These are phyloP conservation scores for Copsychus sechellarum DNA, from an alignment of 2,113 vertebrate genomes.

Conservation along the genomic window DNA sequence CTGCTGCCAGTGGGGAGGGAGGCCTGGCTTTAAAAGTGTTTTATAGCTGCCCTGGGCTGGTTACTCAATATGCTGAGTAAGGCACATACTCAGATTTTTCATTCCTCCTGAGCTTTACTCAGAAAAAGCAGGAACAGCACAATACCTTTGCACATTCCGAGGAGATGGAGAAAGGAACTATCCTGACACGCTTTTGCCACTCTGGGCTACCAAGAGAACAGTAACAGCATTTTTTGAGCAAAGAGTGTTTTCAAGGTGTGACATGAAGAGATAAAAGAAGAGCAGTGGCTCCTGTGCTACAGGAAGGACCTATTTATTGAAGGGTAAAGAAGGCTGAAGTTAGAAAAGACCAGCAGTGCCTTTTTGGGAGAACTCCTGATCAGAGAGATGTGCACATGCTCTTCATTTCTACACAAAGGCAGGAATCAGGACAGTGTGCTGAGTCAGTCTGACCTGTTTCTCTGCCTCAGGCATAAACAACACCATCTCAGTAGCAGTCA, in stretches of 20 bases:
- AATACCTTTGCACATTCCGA: neutral
- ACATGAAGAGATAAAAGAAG: neutral
- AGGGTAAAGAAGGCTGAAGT: neutral
- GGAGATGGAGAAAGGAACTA: neutral
- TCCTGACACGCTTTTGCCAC: neutral
- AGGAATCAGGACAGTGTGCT: neutral
- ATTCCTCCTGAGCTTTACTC: constrained; percentile 15
- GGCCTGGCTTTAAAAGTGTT: neutral
- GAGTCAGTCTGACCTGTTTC: neutral
- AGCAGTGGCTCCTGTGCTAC: neutral
- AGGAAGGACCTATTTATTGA: neutral
- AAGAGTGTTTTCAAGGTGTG: neutral
- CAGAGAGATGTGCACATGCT: neutral
- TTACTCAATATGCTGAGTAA: constrained; percentile 47
- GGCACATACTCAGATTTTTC: constrained; percentile 4
- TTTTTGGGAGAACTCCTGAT: neutral
- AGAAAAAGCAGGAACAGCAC: neutral
- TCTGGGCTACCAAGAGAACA: neutral
- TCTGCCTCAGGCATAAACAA: neutral
- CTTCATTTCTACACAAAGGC: neutral
- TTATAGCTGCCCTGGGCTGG: neutral
- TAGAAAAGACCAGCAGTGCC: neutral
- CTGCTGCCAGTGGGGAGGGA: constrained; percentile 11
- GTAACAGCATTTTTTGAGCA: neutral
- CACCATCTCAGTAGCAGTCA: neutral